A percentile compares a stretch with the other conserved stretches of the same genome.
Evolutionary conservation across 2,113 vertebrate genomes (phyloP).

Genomic region (Cathartes aura): DNA sequence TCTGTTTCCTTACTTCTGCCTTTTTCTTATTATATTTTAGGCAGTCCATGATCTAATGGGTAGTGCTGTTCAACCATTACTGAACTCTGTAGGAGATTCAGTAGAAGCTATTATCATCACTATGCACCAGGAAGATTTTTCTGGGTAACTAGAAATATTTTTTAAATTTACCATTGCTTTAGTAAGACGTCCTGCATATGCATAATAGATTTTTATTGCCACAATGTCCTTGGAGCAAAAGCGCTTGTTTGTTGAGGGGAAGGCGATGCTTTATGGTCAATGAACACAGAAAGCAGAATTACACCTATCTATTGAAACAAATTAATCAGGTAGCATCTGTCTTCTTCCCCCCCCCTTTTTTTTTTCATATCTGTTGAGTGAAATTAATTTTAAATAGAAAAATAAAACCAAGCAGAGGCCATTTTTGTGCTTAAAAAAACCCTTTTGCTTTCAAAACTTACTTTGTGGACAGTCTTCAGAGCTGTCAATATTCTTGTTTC

Average conservation of each 20-base stretch:
- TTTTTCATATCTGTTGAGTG: not conserved
- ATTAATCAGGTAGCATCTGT: not conserved
- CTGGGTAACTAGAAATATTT: constrained; percentile 80
- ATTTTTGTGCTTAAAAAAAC: not conserved
- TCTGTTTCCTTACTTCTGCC: constrained; percentile 23
- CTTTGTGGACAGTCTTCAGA: not conserved
- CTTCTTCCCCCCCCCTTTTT: not conserved
- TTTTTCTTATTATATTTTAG: constrained; percentile 73
- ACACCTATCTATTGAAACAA: not conserved
- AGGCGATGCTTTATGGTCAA: not conserved
- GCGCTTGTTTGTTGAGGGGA: not conserved
- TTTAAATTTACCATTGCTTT: not conserved
- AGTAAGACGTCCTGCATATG: not conserved
- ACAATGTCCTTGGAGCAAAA: constrained; percentile 10
- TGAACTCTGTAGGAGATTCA: constrained; percentile 93
- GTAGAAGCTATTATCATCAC: constrained; percentile 97
- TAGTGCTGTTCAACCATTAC: constrained; percentile 89
- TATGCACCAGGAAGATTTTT: constrained; percentile 96
- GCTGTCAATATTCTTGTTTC: not conserved
- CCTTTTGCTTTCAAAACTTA: not conserved
- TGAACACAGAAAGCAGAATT: not conserved
- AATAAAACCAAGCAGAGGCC: not conserved
- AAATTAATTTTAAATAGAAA: not conserved
- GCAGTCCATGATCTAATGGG: constrained; percentile 88
- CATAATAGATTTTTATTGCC: constrained; percentile 18